A percentile compares a stretch with the other conserved stretches of the same genome.
Conservation (phyloP, 2,113 vertebrate genomes). For the Eulemur macaco region DNA sequence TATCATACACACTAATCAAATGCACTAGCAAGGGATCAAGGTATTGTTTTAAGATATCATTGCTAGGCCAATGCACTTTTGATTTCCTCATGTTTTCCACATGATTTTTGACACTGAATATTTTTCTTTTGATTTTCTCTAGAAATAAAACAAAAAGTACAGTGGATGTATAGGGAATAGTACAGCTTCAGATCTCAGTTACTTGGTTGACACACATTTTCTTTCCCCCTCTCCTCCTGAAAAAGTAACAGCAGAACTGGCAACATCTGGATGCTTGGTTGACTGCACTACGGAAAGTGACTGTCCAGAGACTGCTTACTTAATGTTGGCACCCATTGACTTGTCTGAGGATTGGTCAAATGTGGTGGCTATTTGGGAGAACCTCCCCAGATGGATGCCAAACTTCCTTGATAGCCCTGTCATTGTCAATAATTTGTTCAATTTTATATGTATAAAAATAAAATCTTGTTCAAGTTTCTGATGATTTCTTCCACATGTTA, state of each 20-base stretch:
- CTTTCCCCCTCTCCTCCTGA: background rate
- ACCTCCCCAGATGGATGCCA: constrained; percentile 45
- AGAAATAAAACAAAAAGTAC: constrained; percentile 4
- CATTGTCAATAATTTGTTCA: constrained; percentile 79
- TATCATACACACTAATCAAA: background rate
- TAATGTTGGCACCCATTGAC: constrained; percentile 50
- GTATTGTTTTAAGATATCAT: background rate
- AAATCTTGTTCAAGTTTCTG: constrained; percentile 72
- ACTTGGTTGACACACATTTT: constrained; percentile 36
- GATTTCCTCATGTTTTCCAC: background rate
- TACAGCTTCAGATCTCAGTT: constrained; percentile 59
- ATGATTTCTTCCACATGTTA: constrained; percentile 84
- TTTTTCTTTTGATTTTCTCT: background rate
- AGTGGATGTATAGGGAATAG: background rate
- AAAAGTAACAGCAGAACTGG: background rate
- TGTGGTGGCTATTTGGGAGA: constrained; percentile 35
- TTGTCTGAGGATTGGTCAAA: constrained; percentile 53
- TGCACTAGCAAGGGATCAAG: background rate
- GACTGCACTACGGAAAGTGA: constrained; percentile 37
- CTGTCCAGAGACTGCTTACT: constrained; percentile 62
- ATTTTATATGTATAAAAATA: constrained; percentile 73
- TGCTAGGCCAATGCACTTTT: background rate
- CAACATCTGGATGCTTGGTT: constrained; percentile 73
- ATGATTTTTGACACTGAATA: background rate
- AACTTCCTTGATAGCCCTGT: constrained; percentile 72